These are phyloP conservation scores for Chymomyza procnemis DNA, from an alignment of 2,888 invertebrate genomes.

Conservation along the genomic window DNA sequence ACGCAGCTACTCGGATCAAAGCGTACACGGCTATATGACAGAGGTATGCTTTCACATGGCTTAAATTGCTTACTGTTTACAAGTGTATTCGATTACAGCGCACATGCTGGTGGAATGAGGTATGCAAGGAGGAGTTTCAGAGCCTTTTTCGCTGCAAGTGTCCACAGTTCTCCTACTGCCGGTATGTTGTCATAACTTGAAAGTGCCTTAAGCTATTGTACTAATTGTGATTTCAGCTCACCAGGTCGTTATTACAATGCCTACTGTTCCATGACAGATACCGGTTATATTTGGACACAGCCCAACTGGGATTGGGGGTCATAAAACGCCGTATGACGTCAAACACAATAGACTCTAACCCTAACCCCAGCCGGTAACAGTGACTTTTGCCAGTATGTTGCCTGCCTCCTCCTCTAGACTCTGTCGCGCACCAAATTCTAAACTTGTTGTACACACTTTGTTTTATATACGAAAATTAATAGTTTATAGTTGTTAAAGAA, in stretches of 20 bases:
- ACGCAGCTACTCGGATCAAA: conserved; percentile 88
- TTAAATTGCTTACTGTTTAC: not conserved
- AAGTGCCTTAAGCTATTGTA: not conserved
- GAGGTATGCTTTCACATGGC: conserved; percentile 82
- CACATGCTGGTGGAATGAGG: conserved; percentile 96
- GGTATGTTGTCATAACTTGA: conserved; percentile 71
- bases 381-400: conserved; percentile 48
- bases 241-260: conserved; percentile 94
- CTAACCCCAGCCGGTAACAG: conserved; percentile 32
- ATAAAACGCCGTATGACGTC: conserved; percentile 49
- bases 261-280: conserved; percentile 92
- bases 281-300: conserved; percentile 94
- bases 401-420: conserved; percentile 22
- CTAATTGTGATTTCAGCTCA: conserved; percentile 77
- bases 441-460: conserved; percentile 12
- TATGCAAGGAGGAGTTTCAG: conserved; percentile 95
- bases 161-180: conserved; percentile 92
- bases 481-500: not conserved
- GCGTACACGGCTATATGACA: conserved; percentile 88
- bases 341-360: conserved; percentile 33
- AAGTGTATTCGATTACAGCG: conserved; percentile 81
- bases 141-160: conserved; percentile 91
- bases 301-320: conserved; percentile 80
- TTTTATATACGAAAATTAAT: conserved; percentile 20
- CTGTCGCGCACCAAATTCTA: conserved; percentile 25